Conservation (phyloP, 2,888 invertebrate genomes). For the Aproaerema taeniolella region DNA sequence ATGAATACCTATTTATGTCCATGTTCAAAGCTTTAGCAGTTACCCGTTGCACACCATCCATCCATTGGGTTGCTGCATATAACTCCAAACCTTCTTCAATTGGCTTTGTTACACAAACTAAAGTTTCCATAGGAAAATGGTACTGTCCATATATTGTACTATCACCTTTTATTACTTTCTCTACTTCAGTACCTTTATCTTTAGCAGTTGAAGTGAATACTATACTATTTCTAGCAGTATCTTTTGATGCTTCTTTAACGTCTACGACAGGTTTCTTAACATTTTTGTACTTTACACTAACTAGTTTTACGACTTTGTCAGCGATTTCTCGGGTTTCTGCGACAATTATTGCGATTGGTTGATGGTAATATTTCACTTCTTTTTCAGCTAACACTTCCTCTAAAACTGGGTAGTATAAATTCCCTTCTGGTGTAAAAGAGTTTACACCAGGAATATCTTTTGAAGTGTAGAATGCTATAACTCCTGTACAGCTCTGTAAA, state of each 20-base stretch:
- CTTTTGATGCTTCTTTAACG: constrained; percentile 31
- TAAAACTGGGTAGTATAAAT: constrained; percentile 22
- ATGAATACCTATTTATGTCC: constrained; percentile 72
- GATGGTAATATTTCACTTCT: constrained; percentile 38
- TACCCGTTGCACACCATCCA: constrained; percentile 73
- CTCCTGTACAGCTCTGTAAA: constrained; percentile 47
- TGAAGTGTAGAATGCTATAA: constrained; percentile 78
- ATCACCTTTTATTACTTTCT: constrained; percentile 63
- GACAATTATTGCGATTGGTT: constrained; percentile 64
- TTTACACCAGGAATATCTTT: constrained; percentile 83
- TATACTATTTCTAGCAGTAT: constrained; percentile 23
- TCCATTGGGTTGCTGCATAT: constrained; percentile 77
- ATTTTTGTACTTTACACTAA: constrained; percentile 70
- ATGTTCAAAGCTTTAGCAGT: constrained; percentile 74
- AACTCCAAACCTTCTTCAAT: constrained; percentile 83
- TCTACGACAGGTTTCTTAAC: constrained; percentile 41
- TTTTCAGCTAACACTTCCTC: constrained; percentile 62
- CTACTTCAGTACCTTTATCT: constrained; percentile 46
- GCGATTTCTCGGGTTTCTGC: constrained; percentile 75
- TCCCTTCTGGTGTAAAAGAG: constrained; percentile 53
- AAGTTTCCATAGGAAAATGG: constrained; percentile 85
- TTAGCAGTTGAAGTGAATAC: constrained; percentile 27
- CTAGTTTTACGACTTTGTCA: constrained; percentile 71
- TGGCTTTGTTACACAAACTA: constrained; percentile 79
- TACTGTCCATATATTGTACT: constrained; percentile 79